Evolutionary conservation across 1,140 invertebrate genomes (phyloP).

Genomic region (Idris sp.): DNA sequence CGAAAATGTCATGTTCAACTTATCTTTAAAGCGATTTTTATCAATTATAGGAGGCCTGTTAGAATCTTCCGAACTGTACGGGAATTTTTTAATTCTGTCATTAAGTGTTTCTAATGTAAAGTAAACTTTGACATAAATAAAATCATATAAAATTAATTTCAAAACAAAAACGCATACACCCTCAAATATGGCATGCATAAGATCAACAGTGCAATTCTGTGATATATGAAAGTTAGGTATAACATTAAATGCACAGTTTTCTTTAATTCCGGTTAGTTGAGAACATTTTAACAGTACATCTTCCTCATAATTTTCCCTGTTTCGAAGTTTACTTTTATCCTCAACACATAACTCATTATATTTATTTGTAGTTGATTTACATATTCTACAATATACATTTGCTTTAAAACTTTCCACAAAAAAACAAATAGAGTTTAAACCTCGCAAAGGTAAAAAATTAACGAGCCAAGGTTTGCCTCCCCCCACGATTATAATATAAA

Average conservation of each 20-base stretch:
- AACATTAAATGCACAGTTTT: neutral
- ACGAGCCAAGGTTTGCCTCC: no score
- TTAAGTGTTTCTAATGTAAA: neutral
- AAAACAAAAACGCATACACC: constrained; percentile 2
- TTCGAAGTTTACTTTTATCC: neutral
- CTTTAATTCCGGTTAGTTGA: neutral
- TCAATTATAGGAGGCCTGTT: neutral
- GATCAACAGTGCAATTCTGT: neutral
- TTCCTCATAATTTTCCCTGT: neutral
- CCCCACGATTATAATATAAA: no score
- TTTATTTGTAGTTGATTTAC: neutral
- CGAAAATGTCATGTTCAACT: neutral
- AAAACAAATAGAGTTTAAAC: neutral
- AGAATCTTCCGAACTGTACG: neutral
- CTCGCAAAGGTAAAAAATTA: no score
- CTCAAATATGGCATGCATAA: neutral
- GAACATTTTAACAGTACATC: neutral
- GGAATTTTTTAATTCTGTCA: neutral
- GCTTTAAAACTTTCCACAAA: neutral
- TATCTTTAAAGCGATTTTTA: neutral
- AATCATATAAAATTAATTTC: neutral
- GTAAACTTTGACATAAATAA: neutral
- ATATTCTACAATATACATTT: neutral
- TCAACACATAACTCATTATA: neutral
- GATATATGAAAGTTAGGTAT: neutral